A percentile compares a stretch with the other conserved stretches of the same genome.
Conservation (phyloP, 1,140 invertebrate genomes). For the Linepithema humile region DNA sequence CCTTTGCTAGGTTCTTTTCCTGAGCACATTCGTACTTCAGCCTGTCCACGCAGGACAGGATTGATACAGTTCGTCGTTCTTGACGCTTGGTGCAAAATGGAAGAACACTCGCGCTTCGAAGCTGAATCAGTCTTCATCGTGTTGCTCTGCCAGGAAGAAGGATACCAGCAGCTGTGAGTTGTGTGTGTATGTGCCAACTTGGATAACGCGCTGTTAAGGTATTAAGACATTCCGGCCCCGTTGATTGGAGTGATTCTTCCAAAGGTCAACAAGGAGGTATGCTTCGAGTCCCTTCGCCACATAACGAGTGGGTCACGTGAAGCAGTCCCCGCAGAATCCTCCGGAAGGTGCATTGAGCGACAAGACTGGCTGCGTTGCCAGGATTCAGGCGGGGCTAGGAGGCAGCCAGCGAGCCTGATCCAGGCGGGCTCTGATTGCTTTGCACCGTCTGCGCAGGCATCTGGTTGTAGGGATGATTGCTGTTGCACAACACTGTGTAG, state of each 20-base stretch:
- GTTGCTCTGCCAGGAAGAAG: conserved; percentile 58
- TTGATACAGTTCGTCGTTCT: conserved; percentile 27
- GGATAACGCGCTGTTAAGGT: conserved; percentile 27
- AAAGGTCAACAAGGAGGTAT: conserved; percentile 61
- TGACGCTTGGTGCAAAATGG: conserved; percentile 41
- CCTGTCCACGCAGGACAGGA: background rate
- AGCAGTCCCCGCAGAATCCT: conserved; percentile 77
- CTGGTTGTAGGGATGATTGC: conserved; percentile 92
- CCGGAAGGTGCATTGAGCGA: conserved; percentile 79
- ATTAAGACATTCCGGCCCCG: conserved; percentile 21
- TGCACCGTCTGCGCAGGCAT: conserved; percentile 72
- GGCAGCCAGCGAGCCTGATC: conserved; percentile 78
- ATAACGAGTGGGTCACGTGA: conserved; percentile 75
- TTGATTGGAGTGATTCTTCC: conserved; percentile 22
- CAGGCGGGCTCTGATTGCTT: conserved; percentile 79
- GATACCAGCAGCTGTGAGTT: conserved; percentile 48
- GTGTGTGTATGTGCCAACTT: conserved; percentile 38
- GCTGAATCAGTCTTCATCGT: conserved; percentile 43
- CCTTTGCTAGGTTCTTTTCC: conserved; percentile 1
- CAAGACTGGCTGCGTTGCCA: conserved; percentile 80
- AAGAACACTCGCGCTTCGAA: conserved; percentile 56
- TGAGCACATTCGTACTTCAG: background rate
- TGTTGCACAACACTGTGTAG: conserved; percentile 95
- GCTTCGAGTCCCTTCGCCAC: conserved; percentile 61
- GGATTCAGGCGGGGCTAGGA: conserved; percentile 82